Evolutionary conservation across 1,140 invertebrate species (phyloP).

Genomic region (Sipha flava): DNA sequence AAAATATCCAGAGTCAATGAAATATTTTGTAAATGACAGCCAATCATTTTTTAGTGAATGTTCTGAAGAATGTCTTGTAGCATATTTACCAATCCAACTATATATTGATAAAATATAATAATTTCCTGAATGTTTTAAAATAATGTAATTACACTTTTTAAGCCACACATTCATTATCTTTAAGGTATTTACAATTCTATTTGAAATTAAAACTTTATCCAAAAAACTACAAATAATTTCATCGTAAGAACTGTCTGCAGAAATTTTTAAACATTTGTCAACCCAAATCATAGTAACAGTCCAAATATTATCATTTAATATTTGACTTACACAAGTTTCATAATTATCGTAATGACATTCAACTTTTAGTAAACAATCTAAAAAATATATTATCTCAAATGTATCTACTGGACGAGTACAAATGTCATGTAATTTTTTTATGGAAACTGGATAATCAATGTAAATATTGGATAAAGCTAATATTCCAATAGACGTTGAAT

Average conservation of each 20-base stretch:
- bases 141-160: neutral
- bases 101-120: neutral
- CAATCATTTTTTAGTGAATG: neutral
- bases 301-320: neutral
- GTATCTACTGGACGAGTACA: neutral
- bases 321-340: neutral
- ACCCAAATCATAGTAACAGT: neutral
- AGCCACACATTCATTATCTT: neutral
- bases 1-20: neutral
- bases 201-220: neutral
- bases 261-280: neutral
- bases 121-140: neutral
- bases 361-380: neutral
- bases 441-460: too few relatives aligned
- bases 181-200: neutral
- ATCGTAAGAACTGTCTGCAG: neutral
- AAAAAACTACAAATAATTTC: neutral
- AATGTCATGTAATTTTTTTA: neutral
- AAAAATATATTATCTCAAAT: neutral
- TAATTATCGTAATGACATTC: neutral
- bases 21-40: neutral
- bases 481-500: slow-evolving; percentile 2
- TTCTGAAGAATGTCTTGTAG: neutral
- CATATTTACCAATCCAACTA: slow-evolving; percentile 16
- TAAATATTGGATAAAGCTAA: neutral